Base-by-base conservation (phyloP, 2,797 vertebrate genomes). In the Alca torda region DNA sequence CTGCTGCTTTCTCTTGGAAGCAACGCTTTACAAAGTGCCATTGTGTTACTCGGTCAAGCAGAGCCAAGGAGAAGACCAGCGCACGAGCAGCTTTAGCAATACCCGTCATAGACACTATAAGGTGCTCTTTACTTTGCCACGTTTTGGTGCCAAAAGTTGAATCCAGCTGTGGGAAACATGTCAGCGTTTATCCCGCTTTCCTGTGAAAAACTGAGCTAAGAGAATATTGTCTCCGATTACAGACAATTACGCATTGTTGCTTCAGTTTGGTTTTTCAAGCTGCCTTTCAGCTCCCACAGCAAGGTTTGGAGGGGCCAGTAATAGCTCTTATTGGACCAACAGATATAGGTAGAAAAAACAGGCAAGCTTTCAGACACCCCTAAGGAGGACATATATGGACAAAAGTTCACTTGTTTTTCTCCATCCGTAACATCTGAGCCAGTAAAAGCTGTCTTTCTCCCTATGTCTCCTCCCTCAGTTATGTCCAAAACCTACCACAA, bases 61-160 rank as follows among this genome's bases (percentile, higher is more conserved):
- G 51, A 81, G 70, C 63, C 5, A 10, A 76, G 76, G 20, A 89
- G 77, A 74, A 82, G 74, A 90, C 60, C 77, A 59, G 65, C 1
- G 4, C 39, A 85, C 0, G 2, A 88, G 61, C 46, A 91, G 87
- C 37, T 59, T 92, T 72, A 96, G 93, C 84, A 96, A 39, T 96
- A 96, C 94, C 77, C 2, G 33, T 46, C 87, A 33, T 8, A 92
- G 92, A 93, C 92, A 93, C 95, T 96, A 43, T 90, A 95, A 96
- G 94, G 73, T 95, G 92, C 92, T 94, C 94, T 97, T 96, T 88
- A 65, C 92, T 95, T 95, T 90, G 76, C 56, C 90, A 89, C 63
- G 57, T 88, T 86, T 84, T 82, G 46, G 35, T 86, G 87, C 76
- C 93, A 96, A 83, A 93, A 92, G 56, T 92, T 63, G 92, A 89